These are phyloP conservation scores for Typhlichthys eigenmanni DNA, from an alignment of 2,797 vertebrate species.

Conservation along the genomic window DNA sequence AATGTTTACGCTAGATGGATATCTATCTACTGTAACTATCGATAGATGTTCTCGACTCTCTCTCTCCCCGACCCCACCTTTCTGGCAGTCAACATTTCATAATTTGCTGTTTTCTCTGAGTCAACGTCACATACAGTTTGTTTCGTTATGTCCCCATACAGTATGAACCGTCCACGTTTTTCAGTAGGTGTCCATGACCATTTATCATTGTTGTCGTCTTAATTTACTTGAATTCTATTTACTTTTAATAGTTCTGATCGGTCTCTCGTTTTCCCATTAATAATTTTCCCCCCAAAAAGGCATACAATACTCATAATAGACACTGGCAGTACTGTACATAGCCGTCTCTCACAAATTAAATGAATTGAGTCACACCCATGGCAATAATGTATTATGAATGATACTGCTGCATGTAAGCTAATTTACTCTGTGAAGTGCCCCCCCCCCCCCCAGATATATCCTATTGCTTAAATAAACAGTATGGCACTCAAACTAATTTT, in stretches of 20 bases:
- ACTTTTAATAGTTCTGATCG: conserved; percentile 13
- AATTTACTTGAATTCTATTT: neutral
- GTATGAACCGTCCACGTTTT: conserved; percentile 25
- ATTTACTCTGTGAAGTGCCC: conserved; percentile 39
- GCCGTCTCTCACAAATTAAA: conserved; percentile 31
- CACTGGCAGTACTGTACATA: conserved; percentile 7
- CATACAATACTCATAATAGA: conserved; percentile 11
- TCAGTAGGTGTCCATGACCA: conserved; percentile 11
- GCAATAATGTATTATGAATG: conserved; percentile 60
- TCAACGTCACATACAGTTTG: conserved; percentile 20
- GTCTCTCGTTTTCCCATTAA: too few relatives aligned
- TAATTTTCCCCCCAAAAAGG: conserved; percentile 12
- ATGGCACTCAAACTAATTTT: conserved; percentile 37
- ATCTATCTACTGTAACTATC: too few relatives aligned
- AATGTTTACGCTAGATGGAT: too few relatives aligned
- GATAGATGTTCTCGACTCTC: too few relatives aligned
- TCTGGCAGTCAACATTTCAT: conserved; percentile 22
- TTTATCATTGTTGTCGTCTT: conserved; percentile 11
- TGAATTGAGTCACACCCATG: conserved; percentile 47
- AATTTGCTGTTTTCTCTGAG: conserved; percentile 35
- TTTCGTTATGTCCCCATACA: conserved; percentile 6
- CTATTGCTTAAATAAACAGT: conserved; percentile 50
- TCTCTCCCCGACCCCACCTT: conserved; percentile 9
- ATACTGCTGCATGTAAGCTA: conserved; percentile 30
- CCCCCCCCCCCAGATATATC: conserved; percentile 29